Evolutionary conservation across 92 coral and sea anemone species (phyloP).

Genomic region (Blastomussa wellsi): DNA sequence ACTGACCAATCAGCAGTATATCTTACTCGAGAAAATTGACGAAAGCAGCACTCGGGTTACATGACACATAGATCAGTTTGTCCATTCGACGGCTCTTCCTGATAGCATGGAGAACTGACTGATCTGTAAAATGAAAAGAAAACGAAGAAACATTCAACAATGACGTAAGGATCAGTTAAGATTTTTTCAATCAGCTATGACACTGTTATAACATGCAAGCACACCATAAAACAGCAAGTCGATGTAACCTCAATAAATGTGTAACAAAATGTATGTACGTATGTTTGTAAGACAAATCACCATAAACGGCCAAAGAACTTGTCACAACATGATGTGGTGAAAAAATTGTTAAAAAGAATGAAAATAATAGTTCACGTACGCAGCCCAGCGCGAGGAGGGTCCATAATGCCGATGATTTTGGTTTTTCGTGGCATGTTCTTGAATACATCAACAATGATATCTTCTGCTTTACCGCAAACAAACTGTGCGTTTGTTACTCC

Average conservation of each 20-base stretch:
- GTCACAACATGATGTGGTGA: too few species aligned
- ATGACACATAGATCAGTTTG: slow-evolving; percentile 84
- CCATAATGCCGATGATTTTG: slow-evolving; percentile 86
- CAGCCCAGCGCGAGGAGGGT: slow-evolving; percentile 97
- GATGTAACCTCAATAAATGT: background rate
- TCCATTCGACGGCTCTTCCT: slow-evolving; percentile 82
- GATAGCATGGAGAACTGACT: slow-evolving; percentile 76
- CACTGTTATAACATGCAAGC: background rate
- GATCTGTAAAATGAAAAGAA: slow-evolving; percentile 46
- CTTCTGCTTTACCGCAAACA: slow-evolving; percentile 93
- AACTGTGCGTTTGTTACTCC: slow-evolving; percentile 88
- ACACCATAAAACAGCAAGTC: background rate
- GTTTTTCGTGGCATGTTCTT: slow-evolving; percentile 72
- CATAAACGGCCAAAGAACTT: too few species aligned
- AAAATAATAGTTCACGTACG: slow-evolving; percentile 65
- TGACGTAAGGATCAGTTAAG: too few species aligned
- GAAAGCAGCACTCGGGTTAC: slow-evolving; percentile 84
- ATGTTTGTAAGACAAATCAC: too few species aligned
- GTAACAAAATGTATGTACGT: too few species aligned
- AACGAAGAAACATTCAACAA: background rate
- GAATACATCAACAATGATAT: slow-evolving; percentile 75
- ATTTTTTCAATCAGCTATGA: too few species aligned
- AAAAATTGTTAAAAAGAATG: background rate
- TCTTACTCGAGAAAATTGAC: slow-evolving; percentile 94
- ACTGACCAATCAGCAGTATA: background rate